Evolutionary conservation across 53 echinoderm and acorn worm species (phyloP).

Genomic region (Crossaster papposus): DNA sequence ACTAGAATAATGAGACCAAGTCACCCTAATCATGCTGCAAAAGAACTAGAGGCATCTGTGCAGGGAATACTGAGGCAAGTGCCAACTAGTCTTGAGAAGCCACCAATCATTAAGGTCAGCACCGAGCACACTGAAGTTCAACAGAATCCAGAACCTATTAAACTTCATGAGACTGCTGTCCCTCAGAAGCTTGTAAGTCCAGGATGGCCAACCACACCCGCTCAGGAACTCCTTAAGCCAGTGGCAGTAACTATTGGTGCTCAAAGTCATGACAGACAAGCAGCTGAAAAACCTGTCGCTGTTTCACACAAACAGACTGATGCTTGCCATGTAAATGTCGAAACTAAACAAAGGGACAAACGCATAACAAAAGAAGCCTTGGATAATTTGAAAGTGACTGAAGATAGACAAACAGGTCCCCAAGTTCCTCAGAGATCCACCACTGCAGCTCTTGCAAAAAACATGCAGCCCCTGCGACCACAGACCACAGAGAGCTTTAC

Average conservation of each 20-base stretch:
- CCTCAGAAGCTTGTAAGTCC: not conserved
- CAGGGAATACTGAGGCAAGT: not conserved
- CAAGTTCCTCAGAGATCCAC: constrained; percentile 29
- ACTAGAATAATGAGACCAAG: constrained; percentile 21
- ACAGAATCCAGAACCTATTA: not conserved
- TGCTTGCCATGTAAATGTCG: constrained; percentile 38
- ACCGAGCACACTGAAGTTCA: constrained; percentile 20
- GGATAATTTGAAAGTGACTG: not conserved
- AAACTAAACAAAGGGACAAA: not conserved
- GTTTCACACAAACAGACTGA: constrained; percentile 5
- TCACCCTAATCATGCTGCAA: constrained; percentile 26
- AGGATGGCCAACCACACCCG: not conserved
- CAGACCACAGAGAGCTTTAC: constrained; percentile 10
- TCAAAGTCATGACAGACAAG: constrained; percentile 39
- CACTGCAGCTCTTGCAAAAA: not conserved
- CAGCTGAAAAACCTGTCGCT: not conserved
- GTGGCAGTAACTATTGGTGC: constrained; percentile 25
- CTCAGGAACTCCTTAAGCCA: constrained; percentile 50
- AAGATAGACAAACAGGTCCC: not conserved
- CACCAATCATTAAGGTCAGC: constrained; percentile 35
- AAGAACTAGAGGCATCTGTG: not conserved
- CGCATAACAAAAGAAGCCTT: not conserved
- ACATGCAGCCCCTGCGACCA: constrained; percentile 14
- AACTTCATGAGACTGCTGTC: constrained; percentile 9
- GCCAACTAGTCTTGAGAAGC: not conserved